Conservation (phyloP, 2,888 invertebrate species). For the Leptogaster cylindrica region DNA sequence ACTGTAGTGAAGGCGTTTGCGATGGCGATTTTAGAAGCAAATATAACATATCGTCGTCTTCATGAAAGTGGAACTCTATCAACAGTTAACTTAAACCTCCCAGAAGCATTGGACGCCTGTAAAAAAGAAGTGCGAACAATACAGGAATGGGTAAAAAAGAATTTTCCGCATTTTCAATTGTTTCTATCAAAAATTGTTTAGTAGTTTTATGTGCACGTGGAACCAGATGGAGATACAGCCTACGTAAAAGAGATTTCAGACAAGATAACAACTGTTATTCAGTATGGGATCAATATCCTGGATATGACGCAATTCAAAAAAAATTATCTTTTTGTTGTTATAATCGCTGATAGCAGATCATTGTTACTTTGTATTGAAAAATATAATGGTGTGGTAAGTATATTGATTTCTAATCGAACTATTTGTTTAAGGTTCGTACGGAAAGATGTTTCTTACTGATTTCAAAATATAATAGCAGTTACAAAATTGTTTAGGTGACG, state of each 20-base stretch:
- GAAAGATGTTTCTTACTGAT: neutral
- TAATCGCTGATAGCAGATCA: slow-evolving; percentile 45
- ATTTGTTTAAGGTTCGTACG: no score
- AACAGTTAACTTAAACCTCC: slow-evolving; percentile 64
- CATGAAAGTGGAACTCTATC: slow-evolving; percentile 59
- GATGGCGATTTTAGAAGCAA: slow-evolving; percentile 67
- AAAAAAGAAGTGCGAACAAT: neutral
- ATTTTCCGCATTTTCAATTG: no score
- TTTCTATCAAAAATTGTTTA: no score
- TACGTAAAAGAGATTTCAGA: slow-evolving; percentile 20
- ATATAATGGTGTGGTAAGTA: slow-evolving; percentile 6
- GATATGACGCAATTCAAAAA: slow-evolving; percentile 35
- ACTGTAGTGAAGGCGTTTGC: slow-evolving; percentile 64
- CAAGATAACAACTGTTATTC: slow-evolving; percentile 36
- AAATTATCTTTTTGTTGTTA: slow-evolving; percentile 43
- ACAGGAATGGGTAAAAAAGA: slow-evolving; percentile 38
- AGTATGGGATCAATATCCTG: slow-evolving; percentile 44
- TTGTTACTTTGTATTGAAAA: slow-evolving; percentile 43
- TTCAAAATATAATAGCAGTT: neutral
- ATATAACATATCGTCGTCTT: slow-evolving; percentile 64
- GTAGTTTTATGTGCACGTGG: slow-evolving; percentile 44
- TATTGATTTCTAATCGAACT: neutral
- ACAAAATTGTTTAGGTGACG: slow-evolving; percentile 30
- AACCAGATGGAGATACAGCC: slow-evolving; percentile 4
- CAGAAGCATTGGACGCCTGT: slow-evolving; percentile 62